Evolutionary conservation across 1,140 invertebrate genomes (phyloP).

Genomic region (Brevipalpus yothersi): DNA sequence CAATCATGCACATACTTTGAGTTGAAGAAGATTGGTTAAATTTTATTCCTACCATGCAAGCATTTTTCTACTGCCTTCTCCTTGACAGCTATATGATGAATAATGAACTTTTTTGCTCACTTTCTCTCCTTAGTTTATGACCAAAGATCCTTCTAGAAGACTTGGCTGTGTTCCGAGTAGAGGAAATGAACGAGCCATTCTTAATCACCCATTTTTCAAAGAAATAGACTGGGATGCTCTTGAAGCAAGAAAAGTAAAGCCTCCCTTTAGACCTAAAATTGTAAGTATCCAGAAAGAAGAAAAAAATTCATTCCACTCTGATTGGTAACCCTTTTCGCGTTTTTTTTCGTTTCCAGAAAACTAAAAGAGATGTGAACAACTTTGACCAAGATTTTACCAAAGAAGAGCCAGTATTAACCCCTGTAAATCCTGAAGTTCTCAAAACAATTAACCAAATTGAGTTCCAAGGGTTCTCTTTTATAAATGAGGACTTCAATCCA

Average conservation of each 20-base stretch:
- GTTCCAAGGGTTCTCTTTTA: conserved; percentile 88
- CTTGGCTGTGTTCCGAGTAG: conserved; percentile 60
- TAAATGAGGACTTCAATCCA: conserved; percentile 74
- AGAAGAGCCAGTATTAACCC: conserved; percentile 85
- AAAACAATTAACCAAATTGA: conserved; percentile 90
- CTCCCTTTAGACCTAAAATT: conserved; percentile 93
- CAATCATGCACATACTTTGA: neutral
- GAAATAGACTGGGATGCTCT: conserved; percentile 90
- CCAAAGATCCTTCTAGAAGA: conserved; percentile 80
- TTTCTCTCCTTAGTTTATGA: conserved; percentile 60
- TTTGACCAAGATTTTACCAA: conserved; percentile 98
- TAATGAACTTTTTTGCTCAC: conserved; percentile 5
- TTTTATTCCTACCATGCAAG: too few species aligned
- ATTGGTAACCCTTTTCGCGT: conserved; percentile 1
- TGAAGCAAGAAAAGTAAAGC: conserved; percentile 64
- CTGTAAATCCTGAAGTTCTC: conserved; percentile 65
- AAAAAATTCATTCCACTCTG: neutral
- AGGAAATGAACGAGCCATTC: conserved; percentile 58
- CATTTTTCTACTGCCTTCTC: neutral
- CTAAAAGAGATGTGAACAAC: conserved; percentile 85
- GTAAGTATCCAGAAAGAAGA: conserved; percentile 33
- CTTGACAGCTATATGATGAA: neutral
- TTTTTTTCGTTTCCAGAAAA: conserved; percentile 43
- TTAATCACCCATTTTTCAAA: conserved; percentile 77
- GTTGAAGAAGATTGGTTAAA: neutral